Evolutionary conservation across 2,113 vertebrate genomes (phyloP).

Genomic region (Cyanoliseus patagonus): DNA sequence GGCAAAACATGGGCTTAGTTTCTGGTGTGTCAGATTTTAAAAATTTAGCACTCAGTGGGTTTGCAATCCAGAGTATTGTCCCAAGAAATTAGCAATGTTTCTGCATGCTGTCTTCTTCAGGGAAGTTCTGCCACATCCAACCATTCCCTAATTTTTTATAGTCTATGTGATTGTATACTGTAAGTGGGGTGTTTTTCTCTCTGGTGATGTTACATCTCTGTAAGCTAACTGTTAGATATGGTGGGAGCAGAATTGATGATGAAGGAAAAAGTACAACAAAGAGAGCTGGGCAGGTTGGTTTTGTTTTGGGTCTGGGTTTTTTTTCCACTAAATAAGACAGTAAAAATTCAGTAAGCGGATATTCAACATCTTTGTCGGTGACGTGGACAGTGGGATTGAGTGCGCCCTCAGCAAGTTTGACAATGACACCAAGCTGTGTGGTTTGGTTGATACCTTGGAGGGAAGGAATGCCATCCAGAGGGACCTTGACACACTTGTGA

Average conservation of each 20-base stretch:
- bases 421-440: no score
- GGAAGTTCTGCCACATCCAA: background rate
- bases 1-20: background rate
- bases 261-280: background rate
- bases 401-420: no score
- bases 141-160: background rate
- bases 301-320: background rate
- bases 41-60: background rate
- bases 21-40: background rate
- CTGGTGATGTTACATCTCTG: background rate
- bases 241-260: background rate
- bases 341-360: background rate
- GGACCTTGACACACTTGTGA: no score
- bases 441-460: no score
- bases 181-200: background rate
- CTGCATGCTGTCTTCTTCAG: background rate
- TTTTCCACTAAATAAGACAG: background rate
- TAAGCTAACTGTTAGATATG: background rate
- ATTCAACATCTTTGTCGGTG: background rate
- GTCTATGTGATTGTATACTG: background rate
- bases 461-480: no score
- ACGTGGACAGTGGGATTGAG: no score
- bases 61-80: background rate
- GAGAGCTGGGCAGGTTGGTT: background rate
- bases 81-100: background rate